phyloP scores from a whole-genome alignment of 2,113 vertebrate species.

The Cepphus grylle region DNA sequence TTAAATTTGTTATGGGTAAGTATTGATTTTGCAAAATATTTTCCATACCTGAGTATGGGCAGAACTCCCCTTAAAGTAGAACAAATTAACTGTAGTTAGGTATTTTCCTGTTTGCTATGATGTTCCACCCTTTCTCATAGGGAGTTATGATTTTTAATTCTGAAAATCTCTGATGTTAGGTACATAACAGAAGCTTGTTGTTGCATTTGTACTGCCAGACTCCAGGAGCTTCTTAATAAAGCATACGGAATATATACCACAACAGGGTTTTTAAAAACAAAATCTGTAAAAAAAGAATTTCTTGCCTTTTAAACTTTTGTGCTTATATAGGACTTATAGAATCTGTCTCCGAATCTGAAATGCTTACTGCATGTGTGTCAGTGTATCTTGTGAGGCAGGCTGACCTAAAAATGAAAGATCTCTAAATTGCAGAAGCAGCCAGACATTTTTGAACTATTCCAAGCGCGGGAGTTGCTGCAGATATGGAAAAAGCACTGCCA shows the following conservation, averaged over 20 bases:
- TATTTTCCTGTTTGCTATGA: neutral
- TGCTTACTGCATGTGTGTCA: neutral
- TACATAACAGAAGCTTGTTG: neutral
- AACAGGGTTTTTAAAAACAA: neutral
- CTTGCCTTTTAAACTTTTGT: conserved; percentile 22
- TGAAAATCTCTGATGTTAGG: conserved; percentile 2
- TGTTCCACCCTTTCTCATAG: neutral
- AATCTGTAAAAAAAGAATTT: neutral
- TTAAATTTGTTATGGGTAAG: neutral
- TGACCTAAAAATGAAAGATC: conserved; percentile 33
- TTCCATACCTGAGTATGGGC: neutral
- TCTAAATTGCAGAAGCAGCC: conserved; percentile 10
- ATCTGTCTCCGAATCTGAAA: neutral
- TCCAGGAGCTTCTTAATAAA: neutral
- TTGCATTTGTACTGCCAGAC: conserved; percentile 17
- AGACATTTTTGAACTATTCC: conserved; percentile 44
- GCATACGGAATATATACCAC: neutral
- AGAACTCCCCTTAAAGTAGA: conserved; percentile 24
- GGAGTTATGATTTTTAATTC: neutral
- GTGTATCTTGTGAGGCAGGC: neutral
- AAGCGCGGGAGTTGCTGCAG: conserved; percentile 21
- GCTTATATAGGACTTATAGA: neutral
- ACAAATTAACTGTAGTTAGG: neutral
- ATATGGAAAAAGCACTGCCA: neutral
- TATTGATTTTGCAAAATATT: neutral